These are phyloP conservation scores for Borostomias antarcticus DNA, from an alignment of 2,797 vertebrate species.

Conservation along the genomic window DNA sequence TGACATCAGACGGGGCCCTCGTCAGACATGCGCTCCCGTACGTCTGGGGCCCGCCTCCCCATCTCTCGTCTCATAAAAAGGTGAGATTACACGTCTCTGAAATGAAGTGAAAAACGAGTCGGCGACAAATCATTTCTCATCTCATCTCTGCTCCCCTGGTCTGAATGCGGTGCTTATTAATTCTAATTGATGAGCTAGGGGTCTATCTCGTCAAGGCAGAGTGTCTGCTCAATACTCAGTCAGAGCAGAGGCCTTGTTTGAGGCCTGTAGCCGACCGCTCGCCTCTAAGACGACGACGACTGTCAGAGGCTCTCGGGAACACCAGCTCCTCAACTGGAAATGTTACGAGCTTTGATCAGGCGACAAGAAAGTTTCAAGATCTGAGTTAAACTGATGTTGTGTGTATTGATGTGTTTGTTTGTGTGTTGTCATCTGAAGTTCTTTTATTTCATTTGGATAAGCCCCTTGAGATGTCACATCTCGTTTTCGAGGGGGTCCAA, in stretches of 20 bases:
- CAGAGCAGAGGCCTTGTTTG: constrained; percentile 1
- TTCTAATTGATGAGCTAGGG: constrained; percentile 27
- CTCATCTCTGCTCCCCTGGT: constrained; percentile 12
- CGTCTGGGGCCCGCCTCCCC: constrained; percentile 20
- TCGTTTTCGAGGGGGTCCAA: too few relatives aligned
- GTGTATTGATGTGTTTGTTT: too few relatives aligned
- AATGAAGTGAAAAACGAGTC: constrained; percentile 39
- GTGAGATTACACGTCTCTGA: constrained; percentile 39
- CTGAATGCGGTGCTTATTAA: constrained; percentile 29
- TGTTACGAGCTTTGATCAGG: not conserved
- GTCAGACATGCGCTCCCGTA: constrained; percentile 9
- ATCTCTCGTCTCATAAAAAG: constrained; percentile 31
- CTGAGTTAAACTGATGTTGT: not conserved
- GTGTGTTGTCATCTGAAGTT: too few relatives aligned
- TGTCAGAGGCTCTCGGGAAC: not conserved
- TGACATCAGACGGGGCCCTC: not conserved
- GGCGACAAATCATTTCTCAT: constrained; percentile 43
- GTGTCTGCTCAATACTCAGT: constrained; percentile 25
- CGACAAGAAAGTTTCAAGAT: not conserved
- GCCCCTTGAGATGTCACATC: too few relatives aligned
- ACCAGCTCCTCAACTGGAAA: not conserved
- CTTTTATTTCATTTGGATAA: too few relatives aligned
- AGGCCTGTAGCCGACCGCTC: not conserved
- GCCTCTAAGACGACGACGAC: constrained; percentile 23
- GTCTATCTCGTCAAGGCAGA: constrained; percentile 4